phyloP scores from a whole-genome alignment of 2,113 vertebrate genomes.

The Aepyceros melampus region DNA sequence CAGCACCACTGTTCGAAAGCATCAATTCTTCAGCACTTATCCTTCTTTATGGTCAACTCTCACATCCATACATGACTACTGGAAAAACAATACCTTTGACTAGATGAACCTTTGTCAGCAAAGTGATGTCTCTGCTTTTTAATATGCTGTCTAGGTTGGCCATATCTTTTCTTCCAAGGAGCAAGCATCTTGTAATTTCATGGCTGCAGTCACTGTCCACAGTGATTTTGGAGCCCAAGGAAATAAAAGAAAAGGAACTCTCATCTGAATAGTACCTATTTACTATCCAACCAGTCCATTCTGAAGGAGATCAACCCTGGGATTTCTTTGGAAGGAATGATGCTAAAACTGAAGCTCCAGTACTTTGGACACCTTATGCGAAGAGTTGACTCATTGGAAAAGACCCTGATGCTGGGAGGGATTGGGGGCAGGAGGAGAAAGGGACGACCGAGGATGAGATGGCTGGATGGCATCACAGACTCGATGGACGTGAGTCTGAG shows the following conservation, averaged over 20 bases:
- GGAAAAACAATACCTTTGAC: neutral
- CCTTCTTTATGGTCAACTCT: neutral
- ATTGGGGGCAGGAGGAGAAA: too few species aligned
- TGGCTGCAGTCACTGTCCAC: neutral
- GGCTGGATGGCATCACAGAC: too few species aligned
- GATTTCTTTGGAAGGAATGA: too few species aligned
- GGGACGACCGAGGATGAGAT: too few species aligned
- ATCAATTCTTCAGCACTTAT: rapidly evolving
- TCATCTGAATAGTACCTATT: neutral
- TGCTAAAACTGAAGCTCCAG: too few species aligned
- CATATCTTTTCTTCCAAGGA: neutral
- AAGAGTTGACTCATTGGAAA: too few species aligned
- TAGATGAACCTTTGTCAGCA: neutral
- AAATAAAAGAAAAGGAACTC: neutral
- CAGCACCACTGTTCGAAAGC: neutral
- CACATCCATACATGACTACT: neutral
- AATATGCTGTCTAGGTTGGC: neutral
- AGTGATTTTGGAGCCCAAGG: neutral
- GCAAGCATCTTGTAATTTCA: neutral
- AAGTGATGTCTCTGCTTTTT: neutral
- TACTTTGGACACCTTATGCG: too few species aligned
- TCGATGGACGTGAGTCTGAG: too few species aligned
- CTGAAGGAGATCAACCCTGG: too few species aligned
- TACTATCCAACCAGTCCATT: too few species aligned
- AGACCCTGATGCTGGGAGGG: too few species aligned